Evolutionary conservation across 2,113 vertebrate species (phyloP).

Genomic region (Myiopsitta monachus): DNA sequence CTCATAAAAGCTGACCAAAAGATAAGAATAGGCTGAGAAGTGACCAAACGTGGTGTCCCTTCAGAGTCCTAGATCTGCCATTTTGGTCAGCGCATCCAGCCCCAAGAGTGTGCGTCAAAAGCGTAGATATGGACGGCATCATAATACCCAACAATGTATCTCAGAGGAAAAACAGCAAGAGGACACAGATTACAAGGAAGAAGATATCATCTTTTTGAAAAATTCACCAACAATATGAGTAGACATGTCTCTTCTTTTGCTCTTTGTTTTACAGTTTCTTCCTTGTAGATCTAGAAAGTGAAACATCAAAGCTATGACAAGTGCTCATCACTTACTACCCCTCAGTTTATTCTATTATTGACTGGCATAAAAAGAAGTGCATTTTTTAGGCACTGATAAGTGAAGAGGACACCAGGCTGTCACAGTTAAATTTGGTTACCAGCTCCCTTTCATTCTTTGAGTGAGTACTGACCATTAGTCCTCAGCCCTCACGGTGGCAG

Average conservation of each 20-base stretch:
- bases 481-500: not conserved
- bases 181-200: not conserved
- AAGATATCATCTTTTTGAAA: not conserved
- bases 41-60: not conserved
- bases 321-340: not conserved
- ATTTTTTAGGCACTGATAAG: not conserved
- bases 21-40: not conserved
- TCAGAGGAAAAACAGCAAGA: not conserved
- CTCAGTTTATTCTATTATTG: not conserved
- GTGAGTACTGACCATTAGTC: not conserved
- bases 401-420: not conserved
- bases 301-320: not conserved
- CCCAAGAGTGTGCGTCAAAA: rapidly evolving
- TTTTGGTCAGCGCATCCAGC: not conserved
- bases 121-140: rapidly evolving
- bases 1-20: not conserved
- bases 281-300: not conserved
- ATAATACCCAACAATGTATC: not conserved
- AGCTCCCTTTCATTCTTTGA: not conserved
- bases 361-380: not conserved
- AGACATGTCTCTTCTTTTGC: rapidly evolving
- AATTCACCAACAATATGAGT: not conserved
- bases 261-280: not conserved
- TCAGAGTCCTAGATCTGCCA: not conserved
- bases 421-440: not conserved